Conservation (phyloP, 2,797 vertebrate species). For the Lepidocolaptes lacrymiger region DNA sequence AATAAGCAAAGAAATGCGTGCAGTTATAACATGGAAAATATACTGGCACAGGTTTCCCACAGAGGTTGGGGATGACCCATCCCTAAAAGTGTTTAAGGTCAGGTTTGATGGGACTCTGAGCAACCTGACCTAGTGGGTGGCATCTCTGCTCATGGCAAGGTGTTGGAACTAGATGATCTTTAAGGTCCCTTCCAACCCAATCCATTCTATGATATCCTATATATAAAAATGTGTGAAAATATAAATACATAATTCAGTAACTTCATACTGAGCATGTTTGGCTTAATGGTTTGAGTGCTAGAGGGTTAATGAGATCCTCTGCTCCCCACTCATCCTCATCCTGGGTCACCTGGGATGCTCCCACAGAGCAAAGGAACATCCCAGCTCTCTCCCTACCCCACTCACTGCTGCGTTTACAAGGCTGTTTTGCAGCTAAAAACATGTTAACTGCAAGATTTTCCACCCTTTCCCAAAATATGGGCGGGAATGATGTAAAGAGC, state of each 20-base stretch:
- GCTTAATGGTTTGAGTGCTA: background rate
- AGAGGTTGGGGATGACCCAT: background rate
- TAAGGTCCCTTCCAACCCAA: background rate
- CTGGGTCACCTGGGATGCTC: background rate
- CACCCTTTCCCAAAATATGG: background rate
- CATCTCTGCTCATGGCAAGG: background rate
- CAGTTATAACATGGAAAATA: background rate
- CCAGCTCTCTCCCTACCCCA: background rate
- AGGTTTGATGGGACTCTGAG: background rate
- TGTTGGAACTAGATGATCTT: background rate
- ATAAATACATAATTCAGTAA: accelerated
- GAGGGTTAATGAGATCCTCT: background rate
- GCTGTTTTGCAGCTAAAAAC: background rate
- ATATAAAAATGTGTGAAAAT: background rate
- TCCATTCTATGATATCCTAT: background rate
- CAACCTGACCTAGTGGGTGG: background rate
- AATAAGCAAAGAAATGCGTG: background rate
- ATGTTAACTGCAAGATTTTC: background rate
- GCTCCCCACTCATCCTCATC: background rate
- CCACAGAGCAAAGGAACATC: background rate
- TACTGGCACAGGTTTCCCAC: background rate
- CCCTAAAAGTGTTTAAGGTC: background rate
- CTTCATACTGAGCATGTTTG: background rate
- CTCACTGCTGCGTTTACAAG: background rate
- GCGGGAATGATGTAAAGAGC: background rate